Conservation (phyloP, 2,113 vertebrate genomes). For the Osmerus eperlanus region DNA sequence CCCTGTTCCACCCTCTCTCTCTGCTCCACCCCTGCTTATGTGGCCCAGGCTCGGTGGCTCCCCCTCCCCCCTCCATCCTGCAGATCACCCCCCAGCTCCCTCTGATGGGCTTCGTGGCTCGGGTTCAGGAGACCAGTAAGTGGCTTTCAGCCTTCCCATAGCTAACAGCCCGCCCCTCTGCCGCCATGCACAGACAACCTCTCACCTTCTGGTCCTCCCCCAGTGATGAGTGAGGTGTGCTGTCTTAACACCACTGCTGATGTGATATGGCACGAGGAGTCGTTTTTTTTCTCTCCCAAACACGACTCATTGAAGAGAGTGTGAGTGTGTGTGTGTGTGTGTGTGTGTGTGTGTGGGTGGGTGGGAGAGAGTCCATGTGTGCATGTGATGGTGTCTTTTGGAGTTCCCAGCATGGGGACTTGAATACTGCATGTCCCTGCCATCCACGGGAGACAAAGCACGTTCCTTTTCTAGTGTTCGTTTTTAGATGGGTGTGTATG, state of each 20-base stretch:
- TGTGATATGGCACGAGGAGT: not conserved
- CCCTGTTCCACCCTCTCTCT: constrained; percentile 5
- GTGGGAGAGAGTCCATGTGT: not conserved
- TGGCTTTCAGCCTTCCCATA: constrained; percentile 60
- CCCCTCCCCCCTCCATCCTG: constrained; percentile 87
- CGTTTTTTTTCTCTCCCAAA: no score
- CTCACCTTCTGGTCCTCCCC: not conserved
- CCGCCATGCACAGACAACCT: not conserved
- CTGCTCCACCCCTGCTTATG: not conserved
- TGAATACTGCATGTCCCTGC: not conserved
- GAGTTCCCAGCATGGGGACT: not conserved
- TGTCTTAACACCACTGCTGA: not conserved
- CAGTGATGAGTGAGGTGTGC: no score
- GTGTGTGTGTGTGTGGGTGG: not conserved
- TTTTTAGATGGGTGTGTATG: not conserved
- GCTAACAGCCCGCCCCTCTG: constrained; percentile 7
- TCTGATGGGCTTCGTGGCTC: constrained; percentile 95
- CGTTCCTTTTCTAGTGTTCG: not conserved
- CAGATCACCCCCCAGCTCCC: constrained; percentile 98
- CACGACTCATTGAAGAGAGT: not conserved
- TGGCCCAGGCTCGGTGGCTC: constrained; percentile 58
- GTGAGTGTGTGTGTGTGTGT: constrained; percentile 2
- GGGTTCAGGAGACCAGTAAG: constrained; percentile 98
- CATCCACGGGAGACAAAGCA: not conserved
- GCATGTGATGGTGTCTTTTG: not conserved